A percentile compares a stretch with the other conserved stretches of the same genome.
Conservation (phyloP, 2,797 vertebrate genomes). For the Sorex maritimensis region DNA sequence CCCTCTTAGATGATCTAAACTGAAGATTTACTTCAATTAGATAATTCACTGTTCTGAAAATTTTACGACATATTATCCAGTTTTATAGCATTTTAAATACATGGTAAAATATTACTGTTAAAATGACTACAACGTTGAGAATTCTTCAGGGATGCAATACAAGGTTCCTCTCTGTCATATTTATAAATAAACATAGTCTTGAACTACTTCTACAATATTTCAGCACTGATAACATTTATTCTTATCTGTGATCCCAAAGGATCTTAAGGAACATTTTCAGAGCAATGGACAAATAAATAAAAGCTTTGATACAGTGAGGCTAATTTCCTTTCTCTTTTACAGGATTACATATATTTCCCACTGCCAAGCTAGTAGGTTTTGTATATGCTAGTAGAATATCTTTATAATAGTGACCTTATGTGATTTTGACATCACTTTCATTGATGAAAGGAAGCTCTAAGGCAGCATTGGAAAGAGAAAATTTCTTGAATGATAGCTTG, state of each 20-base stretch:
- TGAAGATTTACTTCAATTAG: neutral
- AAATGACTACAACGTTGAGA: constrained; percentile 75
- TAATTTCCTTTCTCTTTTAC: constrained; percentile 85
- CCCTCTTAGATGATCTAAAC: neutral
- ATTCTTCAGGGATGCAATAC: constrained; percentile 76
- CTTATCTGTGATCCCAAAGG: constrained; percentile 82
- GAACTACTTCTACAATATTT: constrained; percentile 88
- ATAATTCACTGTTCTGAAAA: constrained; percentile 26
- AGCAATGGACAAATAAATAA: constrained; percentile 84
- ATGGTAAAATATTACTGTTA: constrained; percentile 30
- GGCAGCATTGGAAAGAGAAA: constrained; percentile 68
- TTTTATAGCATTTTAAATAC: neutral
- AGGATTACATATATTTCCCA: constrained; percentile 61
- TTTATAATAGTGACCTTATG: constrained; percentile 76
- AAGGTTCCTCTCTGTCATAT: constrained; percentile 81
- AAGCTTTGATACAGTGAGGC: constrained; percentile 86
- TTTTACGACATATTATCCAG: neutral
- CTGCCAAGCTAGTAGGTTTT: constrained; percentile 70
- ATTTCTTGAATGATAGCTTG: constrained; percentile 80
- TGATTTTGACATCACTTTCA: constrained; percentile 77
- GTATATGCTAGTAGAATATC: constrained; percentile 67
- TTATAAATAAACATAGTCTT: constrained; percentile 88
- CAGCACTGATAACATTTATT: constrained; percentile 87
- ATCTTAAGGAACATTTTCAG: constrained; percentile 84
- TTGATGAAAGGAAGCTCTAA: constrained; percentile 83